These are phyloP conservation scores for Lepidocyrtoides sp. DNA, from an alignment of 2,888 invertebrate genomes.

Conservation along the genomic window DNA sequence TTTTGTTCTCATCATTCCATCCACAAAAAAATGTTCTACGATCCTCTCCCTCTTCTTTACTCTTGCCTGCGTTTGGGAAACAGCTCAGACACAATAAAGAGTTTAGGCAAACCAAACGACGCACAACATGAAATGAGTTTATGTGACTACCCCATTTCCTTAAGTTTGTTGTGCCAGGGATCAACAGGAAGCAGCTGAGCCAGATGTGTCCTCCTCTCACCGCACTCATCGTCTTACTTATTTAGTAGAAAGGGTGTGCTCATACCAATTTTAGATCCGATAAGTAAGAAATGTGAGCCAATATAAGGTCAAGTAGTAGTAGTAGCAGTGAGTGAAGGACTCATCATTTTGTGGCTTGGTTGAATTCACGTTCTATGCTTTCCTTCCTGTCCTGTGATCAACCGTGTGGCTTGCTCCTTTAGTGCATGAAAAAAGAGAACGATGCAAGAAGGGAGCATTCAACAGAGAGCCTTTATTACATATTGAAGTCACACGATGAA, in stretches of 20 bases:
- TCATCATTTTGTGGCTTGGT: background rate
- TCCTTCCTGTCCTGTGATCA: background rate
- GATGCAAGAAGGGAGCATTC: conserved; percentile 28
- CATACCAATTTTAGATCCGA: background rate
- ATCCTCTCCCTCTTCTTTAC: background rate
- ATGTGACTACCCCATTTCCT: conserved; percentile 65
- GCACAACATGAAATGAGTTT: conserved; percentile 40
- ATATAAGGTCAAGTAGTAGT: conserved; percentile 24
- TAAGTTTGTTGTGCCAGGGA: conserved; percentile 62
- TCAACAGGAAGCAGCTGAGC: conserved; percentile 76
- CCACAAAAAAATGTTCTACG: background rate
- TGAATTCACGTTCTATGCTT: background rate
- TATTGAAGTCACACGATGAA: background rate
- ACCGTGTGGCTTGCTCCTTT: background rate
- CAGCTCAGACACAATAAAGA: background rate
- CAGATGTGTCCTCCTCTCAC: conserved; percentile 62
- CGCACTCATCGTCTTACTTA: conserved; percentile 18
- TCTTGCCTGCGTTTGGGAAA: background rate
- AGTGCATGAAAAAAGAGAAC: background rate
- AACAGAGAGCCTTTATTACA: conserved; percentile 17
- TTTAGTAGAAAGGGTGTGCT: conserved; percentile 1
- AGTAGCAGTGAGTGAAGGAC: too few relatives aligned
- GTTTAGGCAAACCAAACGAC: background rate
- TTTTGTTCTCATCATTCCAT: conserved; percentile 30
- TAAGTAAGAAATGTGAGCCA: background rate